phyloP scores from a whole-genome alignment of 92 coral and sea anemone species.

The Epizoanthus rinbou region DNA sequence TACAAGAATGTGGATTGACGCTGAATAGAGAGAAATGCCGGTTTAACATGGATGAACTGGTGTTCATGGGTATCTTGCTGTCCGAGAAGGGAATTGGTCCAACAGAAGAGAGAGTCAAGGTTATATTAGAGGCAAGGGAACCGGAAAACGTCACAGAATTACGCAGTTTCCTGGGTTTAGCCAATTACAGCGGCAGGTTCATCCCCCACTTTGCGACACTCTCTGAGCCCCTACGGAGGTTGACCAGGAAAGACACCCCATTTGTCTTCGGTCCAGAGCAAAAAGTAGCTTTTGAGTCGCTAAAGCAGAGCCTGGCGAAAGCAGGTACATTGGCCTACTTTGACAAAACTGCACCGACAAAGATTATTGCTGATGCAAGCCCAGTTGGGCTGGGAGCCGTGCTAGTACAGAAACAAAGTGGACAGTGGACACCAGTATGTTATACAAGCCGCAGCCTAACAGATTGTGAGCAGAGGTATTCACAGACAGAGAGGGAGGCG shows the following conservation, averaged over 20 bases:
- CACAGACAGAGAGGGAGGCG: slow-evolving; percentile 64
- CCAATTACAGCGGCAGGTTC: slow-evolving; percentile 42
- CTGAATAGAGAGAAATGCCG: slow-evolving; percentile 52
- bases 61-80: slow-evolving; percentile 50
- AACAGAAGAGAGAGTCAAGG: slow-evolving; percentile 50
- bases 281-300: slow-evolving; percentile 42
- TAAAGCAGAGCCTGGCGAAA: slow-evolving; percentile 54
- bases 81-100: slow-evolving; percentile 55
- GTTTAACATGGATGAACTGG: slow-evolving; percentile 35
- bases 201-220: slow-evolving; percentile 64
- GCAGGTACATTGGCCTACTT: slow-evolving; percentile 60
- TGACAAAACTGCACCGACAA: slow-evolving; percentile 55
- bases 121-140: slow-evolving; percentile 43
- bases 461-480: slow-evolving; percentile 50
- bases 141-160: slow-evolving; percentile 39
- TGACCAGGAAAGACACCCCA: slow-evolving; percentile 57
- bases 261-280: slow-evolving; percentile 55
- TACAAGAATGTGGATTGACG: slow-evolving; percentile 46
- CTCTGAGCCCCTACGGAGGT: slow-evolving; percentile 52
- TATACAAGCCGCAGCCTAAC: slow-evolving; percentile 61
- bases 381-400: slow-evolving; percentile 63
- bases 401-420: slow-evolving; percentile 45
- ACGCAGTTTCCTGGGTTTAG: slow-evolving; percentile 40
- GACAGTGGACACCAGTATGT: slow-evolving; percentile 23
- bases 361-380: slow-evolving; percentile 61